Evolutionary conservation across 2,888 invertebrate species (phyloP), one percentile per base, ranked within the genome.

Genomic region (Xylocampa areola): DNA sequence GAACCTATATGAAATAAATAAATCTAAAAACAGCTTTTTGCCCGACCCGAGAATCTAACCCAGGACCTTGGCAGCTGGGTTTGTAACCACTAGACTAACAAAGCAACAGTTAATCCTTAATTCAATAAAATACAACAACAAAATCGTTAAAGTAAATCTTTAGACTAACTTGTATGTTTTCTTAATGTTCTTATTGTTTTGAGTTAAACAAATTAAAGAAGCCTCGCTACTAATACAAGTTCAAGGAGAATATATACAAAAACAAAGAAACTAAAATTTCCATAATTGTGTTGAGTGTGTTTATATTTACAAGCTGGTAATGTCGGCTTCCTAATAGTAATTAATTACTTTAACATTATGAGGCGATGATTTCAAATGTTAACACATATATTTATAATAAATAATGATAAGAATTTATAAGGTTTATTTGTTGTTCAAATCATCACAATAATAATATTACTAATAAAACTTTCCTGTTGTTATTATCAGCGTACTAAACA

Each of bases 251-350:
- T 41, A 16, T 44, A 14, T 0, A 50, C 36, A 35, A 55, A 11
- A 65, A 47, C 27, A 51, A 51, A 23, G 14, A 55, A 65, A 29
- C 16, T 0, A 33, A 11, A 43, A 60, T 60, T 68, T 68, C 55
- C 73, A 49, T 72, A 57, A 64, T 70, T 53, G 47, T 11, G 5
- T 68, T 44, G n/a, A 40, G 7, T 55, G 44, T 30, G 32, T 32
- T 29, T 27, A 50, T 45, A 48, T 29, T 30, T n/a, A 62, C 45
- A 19, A 35, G 29, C 47, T 47, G 44, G 50, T 59, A 54, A 50
- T 23, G 8, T 33, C 11, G 0, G n/a, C 52, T 69, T 69, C 60
- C 60, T 58, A 47, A 48, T 17, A 7, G 13, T 52, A 43, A 68
- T 51, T 39, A 64, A 57, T 64, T 41, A 71, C n/a, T 0, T 1